A percentile compares a stretch with the other conserved stretches of the same genome.
phyloP scores from a whole-genome alignment of 2,888 invertebrate species.

The Oscheius sp. region DNA sequence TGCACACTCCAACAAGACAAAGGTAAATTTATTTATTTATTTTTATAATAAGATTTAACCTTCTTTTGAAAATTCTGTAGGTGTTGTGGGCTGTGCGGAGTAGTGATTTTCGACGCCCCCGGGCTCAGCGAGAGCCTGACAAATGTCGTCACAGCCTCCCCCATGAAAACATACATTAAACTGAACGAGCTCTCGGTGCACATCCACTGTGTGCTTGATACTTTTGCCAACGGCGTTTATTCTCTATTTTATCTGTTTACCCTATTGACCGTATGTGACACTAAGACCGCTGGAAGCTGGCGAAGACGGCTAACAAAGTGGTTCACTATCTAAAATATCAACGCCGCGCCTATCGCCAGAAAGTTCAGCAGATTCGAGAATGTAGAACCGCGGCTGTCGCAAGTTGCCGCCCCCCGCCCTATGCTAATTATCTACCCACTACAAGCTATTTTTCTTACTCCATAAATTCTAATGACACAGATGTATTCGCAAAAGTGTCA shows the following conservation, averaged over 20 bases:
- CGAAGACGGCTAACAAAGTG: constrained; percentile 31
- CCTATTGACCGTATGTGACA: constrained; percentile 5
- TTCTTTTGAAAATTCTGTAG: not conserved
- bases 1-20: constrained; percentile 4
- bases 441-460: constrained; percentile 34
- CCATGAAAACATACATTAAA: constrained; percentile 40
- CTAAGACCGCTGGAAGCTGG: constrained; percentile 20
- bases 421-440: constrained; percentile 11
- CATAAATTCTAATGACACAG: constrained; percentile 21
- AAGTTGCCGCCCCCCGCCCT: not conserved
- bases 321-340: constrained; percentile 29
- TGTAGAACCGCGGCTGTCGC: constrained; percentile 1
- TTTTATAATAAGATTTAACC: not conserved
- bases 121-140: constrained; percentile 30
- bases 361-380: constrained; percentile 10
- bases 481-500: constrained; percentile 13
- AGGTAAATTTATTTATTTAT: constrained; percentile 9
- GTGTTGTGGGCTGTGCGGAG: not conserved
- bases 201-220: constrained; percentile 18
- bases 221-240: constrained; percentile 3
- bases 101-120: constrained; percentile 31
- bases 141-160: constrained; percentile 38
- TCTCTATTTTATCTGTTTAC: not conserved
- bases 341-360: constrained; percentile 30
- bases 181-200: constrained; percentile 35